Evolutionary conservation across 2,113 vertebrate species (phyloP).

Genomic region (Raphicerus campestris): DNA sequence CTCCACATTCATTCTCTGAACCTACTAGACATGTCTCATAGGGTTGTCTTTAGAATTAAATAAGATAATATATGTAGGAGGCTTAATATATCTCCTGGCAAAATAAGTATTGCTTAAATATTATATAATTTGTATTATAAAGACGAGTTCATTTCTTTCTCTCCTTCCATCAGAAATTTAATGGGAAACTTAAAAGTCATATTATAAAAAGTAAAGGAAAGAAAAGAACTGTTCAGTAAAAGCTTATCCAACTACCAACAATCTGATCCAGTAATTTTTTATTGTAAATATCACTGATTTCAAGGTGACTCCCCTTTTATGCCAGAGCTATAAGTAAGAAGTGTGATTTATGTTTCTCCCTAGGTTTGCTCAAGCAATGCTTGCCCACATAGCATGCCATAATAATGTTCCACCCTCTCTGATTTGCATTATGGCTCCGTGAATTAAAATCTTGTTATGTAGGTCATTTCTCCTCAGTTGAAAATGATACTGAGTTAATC

Average conservation of each 20-base stretch:
- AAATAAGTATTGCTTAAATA: neutral
- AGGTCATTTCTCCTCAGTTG: neutral
- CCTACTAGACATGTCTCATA: neutral
- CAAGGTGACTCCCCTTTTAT: neutral
- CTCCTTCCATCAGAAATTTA: neutral
- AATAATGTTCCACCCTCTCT: neutral
- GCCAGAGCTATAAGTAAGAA: neutral
- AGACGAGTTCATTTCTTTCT: neutral
- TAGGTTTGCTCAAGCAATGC: conserved; percentile 1
- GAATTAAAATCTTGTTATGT: conserved; percentile 33
- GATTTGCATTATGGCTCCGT: conserved; percentile 38
- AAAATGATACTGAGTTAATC: conserved; percentile 19
- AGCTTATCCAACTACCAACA: neutral
- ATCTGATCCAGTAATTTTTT: neutral
- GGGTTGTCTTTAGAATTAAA: neutral
- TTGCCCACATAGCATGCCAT: neutral
- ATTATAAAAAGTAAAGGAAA: conserved; percentile 1
- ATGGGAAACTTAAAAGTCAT: neutral
- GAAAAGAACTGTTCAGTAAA: conserved; percentile 15
- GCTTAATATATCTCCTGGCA: neutral
- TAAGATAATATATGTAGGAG: neutral
- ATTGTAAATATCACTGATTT: conserved; percentile 27
- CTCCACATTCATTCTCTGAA: neutral
- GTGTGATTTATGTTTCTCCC: neutral
- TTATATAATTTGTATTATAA: neutral